These are phyloP conservation scores for Microtus oregoni DNA, from an alignment of 2,113 vertebrate genomes.

Conservation along the genomic window DNA sequence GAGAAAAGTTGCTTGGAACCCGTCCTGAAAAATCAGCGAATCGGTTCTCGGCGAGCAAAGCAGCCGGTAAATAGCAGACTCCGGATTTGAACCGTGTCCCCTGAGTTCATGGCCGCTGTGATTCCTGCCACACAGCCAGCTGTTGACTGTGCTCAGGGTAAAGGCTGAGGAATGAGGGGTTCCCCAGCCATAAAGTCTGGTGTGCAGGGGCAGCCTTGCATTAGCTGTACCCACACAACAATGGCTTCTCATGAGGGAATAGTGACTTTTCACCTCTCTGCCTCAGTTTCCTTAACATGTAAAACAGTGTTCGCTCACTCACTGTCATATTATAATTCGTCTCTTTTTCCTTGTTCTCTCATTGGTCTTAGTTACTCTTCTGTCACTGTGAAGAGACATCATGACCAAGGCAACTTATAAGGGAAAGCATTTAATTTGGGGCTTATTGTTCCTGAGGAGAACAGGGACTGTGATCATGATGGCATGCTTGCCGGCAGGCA, in stretches of 20 bases:
- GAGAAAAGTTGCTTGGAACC: not conserved
- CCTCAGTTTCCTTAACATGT: conserved; percentile 29
- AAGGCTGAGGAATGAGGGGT: not conserved
- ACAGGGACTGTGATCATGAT: not conserved
- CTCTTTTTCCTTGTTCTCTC: not conserved
- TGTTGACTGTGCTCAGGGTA: not conserved
- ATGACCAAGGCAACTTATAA: not conserved
- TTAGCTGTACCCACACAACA: no score
- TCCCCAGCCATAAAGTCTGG: accelerated
- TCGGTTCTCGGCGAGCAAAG: not conserved
- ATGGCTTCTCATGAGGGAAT: not conserved
- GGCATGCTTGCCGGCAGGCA: no score
- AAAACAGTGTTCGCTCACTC: not conserved
- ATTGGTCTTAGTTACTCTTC: not conserved
- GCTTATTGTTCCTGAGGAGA: not conserved
- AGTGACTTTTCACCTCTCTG: not conserved
- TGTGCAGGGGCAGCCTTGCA: not conserved
- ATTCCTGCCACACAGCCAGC: not conserved
- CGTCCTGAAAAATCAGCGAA: accelerated
- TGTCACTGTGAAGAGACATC: not conserved
- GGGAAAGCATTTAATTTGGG: not conserved
- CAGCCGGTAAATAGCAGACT: not conserved
- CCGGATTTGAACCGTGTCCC: not conserved
- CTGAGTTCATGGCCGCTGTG: not conserved
- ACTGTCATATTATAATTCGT: not conserved